A percentile compares a stretch with the other conserved stretches of the same genome.
These are phyloP conservation scores for Graphium colonna DNA, from an alignment of 2,888 invertebrate genomes.

Conservation along the genomic window DNA sequence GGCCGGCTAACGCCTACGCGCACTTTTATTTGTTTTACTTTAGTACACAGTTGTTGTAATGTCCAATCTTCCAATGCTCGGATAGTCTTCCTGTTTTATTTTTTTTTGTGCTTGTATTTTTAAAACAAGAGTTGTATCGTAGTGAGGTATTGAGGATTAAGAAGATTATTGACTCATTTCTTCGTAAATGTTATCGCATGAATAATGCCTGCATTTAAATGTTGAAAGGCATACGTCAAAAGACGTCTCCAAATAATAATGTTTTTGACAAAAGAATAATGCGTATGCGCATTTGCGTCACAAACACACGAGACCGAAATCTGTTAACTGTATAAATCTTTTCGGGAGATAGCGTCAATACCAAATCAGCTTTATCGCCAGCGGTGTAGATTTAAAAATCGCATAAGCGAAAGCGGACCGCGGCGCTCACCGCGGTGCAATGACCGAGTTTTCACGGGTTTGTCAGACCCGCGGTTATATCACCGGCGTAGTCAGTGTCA, in stretches of 20 bases:
- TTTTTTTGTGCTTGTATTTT: too few relatives aligned
- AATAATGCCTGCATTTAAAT: too few relatives aligned
- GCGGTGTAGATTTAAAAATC: constrained; percentile 59
- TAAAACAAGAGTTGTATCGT: too few relatives aligned
- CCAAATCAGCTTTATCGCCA: constrained; percentile 56
- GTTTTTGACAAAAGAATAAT: constrained; percentile 2
- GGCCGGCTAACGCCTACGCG: neutral
- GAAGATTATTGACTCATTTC: too few relatives aligned
- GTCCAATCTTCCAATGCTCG: neutral
- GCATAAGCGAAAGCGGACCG: constrained; percentile 62
- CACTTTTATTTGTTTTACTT: constrained; percentile 4
- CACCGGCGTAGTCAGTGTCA: constrained; percentile 79
- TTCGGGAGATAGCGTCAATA: constrained; percentile 34
- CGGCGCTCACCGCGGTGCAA: constrained; percentile 67
- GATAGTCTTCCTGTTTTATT: too few relatives aligned
- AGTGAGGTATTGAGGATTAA: too few relatives aligned
- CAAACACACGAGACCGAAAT: constrained; percentile 38
- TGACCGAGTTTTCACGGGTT: constrained; percentile 79
- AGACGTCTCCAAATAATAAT: too few relatives aligned
- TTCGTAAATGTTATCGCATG: too few relatives aligned
- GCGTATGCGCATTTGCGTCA: constrained; percentile 40
- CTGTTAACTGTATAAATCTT: constrained; percentile 54
- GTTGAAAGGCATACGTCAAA: too few relatives aligned
- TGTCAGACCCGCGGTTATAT: constrained; percentile 80
- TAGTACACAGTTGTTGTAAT: neutral